phyloP scores from a whole-genome alignment of 2,797 vertebrate genomes.

The Hapalemur alaotrensis region DNA sequence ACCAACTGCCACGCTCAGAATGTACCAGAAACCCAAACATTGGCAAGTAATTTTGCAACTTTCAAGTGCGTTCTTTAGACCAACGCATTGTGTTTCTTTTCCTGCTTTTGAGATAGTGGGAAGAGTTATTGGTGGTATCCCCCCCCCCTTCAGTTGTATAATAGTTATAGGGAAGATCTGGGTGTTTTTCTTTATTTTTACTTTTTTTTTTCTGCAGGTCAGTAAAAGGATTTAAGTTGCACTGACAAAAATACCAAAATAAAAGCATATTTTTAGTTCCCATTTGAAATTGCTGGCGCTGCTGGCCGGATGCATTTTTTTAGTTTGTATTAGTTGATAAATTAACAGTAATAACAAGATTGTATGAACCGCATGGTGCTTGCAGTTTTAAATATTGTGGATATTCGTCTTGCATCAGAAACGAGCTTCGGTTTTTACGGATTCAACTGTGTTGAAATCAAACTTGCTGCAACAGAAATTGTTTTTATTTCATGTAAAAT shows the following conservation, averaged over 20 bases:
- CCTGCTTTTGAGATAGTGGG: slow-evolving; percentile 80
- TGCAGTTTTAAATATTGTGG: slow-evolving; percentile 98
- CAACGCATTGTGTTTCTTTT: slow-evolving; percentile 79
- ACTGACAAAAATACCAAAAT: slow-evolving; percentile 96
- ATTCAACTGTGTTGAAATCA: slow-evolving; percentile 99
- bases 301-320: slow-evolving; percentile 99
- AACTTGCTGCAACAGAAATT: slow-evolving; percentile 95
- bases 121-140: slow-evolving; percentile 67
- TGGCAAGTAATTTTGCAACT: slow-evolving; percentile 77
- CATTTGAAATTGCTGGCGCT: slow-evolving; percentile 96
- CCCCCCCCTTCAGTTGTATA: slow-evolving; percentile 80
- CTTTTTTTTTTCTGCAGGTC: slow-evolving; percentile 95
- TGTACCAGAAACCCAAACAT: slow-evolving; percentile 65
- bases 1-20: slow-evolving; percentile 69
- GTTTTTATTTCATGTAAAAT: slow-evolving; percentile 97
- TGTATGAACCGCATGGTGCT: slow-evolving; percentile 99
- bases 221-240: slow-evolving; percentile 98
- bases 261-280: slow-evolving; percentile 92
- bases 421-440: slow-evolving; percentile 94
- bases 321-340: slow-evolving; percentile 97
- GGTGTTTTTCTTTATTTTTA: slow-evolving; percentile 84
- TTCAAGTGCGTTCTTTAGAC: slow-evolving; percentile 81
- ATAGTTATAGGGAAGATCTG: slow-evolving; percentile 84
- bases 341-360: slow-evolving; percentile 98
- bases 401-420: slow-evolving; percentile 96